These are phyloP conservation scores for Xanthia togata DNA, from an alignment of 2,888 invertebrate genomes.

Conservation along the genomic window DNA sequence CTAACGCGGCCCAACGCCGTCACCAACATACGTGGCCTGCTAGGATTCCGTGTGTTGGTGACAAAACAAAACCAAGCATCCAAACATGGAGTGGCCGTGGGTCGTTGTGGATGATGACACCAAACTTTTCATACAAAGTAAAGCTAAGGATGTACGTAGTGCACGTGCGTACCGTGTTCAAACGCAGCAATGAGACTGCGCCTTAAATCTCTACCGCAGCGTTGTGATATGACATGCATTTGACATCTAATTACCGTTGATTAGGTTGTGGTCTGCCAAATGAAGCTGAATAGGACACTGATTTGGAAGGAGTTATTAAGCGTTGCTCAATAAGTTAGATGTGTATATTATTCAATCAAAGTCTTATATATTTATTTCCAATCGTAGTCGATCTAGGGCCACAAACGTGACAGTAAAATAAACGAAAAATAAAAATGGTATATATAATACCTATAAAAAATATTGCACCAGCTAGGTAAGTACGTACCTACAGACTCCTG, in stretches of 20 bases:
- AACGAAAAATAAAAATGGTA: too few species aligned
- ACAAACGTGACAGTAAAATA: not conserved
- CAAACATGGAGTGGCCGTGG: not conserved
- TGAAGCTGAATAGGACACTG: conserved; percentile 14
- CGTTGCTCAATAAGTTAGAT: not conserved
- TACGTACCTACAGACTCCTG: not conserved
- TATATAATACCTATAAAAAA: too few species aligned
- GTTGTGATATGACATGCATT: conserved; percentile 40
- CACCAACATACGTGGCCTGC: not conserved
- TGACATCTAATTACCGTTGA: conserved; percentile 53
- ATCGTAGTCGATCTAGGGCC: not conserved
- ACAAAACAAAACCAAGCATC: not conserved
- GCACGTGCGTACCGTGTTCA: not conserved
- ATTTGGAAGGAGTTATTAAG: conserved; percentile 22
- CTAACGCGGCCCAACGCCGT: not conserved
- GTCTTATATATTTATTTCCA: not conserved
- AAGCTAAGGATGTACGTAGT: not conserved
- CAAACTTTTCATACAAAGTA: not conserved
- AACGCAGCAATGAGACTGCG: conserved; percentile 9
- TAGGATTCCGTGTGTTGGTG: not conserved
- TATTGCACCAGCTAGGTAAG: too few species aligned
- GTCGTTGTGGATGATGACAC: not conserved
- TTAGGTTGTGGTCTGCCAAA: conserved; percentile 44
- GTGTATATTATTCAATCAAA: not conserved
- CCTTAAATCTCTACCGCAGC: conserved; percentile 37